Percentiles rank a stretch among this genome's conserved stretches.
Conservation (phyloP, 1,140 invertebrate species). For the Pseudomyrmex dendroicus region DNA sequence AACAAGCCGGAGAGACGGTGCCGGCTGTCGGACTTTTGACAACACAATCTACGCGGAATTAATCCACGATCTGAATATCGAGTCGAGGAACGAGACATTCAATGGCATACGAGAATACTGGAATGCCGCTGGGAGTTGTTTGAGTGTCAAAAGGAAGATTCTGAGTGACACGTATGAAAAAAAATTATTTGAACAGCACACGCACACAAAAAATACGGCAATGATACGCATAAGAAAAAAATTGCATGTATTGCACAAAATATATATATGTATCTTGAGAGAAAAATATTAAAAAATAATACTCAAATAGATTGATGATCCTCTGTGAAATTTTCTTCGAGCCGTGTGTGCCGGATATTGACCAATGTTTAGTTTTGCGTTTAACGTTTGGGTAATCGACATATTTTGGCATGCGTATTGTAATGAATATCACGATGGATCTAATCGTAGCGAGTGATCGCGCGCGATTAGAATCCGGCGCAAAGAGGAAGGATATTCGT, state of each 20-base stretch:
- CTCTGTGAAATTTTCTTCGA: background rate
- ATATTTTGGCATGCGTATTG: constrained; percentile 6
- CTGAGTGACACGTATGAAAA: constrained; percentile 5
- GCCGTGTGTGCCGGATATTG: background rate
- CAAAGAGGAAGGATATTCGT: constrained; percentile 37
- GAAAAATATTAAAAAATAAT: background rate
- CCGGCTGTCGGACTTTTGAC: constrained; percentile 80
- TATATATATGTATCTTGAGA: too few relatives aligned
- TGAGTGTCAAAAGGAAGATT: constrained; percentile 1
- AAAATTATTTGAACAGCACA: constrained; percentile 25
- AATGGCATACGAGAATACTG: constrained; percentile 19
- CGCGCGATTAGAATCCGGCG: constrained; percentile 49
- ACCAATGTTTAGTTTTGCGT: background rate
- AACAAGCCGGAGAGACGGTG: constrained; percentile 51
- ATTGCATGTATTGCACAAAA: too few relatives aligned
- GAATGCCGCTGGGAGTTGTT: constrained; percentile 21
- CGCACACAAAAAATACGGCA: background rate
- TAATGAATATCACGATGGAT: constrained; percentile 15
- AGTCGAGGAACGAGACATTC: constrained; percentile 15
- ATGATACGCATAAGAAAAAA: background rate
- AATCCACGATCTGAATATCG: constrained; percentile 70
- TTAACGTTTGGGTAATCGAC: constrained; percentile 29
- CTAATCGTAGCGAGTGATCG: constrained; percentile 63
- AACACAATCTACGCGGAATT: constrained; percentile 79
- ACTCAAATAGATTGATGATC: too few relatives aligned